phyloP scores from a whole-genome alignment of 2,888 invertebrate species.

The Venustoraphidia nigricollis region DNA sequence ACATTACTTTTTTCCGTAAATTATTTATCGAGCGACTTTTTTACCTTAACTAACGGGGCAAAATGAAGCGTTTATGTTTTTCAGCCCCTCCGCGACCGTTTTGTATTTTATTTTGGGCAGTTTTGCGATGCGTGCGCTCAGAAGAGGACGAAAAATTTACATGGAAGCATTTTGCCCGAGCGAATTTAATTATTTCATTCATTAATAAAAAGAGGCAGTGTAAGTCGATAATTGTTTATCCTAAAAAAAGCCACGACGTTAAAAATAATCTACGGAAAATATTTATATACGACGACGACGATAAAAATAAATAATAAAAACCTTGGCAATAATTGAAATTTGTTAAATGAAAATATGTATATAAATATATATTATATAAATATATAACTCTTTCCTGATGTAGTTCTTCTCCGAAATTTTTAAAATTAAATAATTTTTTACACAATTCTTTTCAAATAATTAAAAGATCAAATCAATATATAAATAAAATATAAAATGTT shows the following conservation, averaged over 20 bases:
- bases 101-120: too few relatives aligned
- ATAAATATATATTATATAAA: too few relatives aligned
- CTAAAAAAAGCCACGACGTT: neutral
- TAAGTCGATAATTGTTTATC: conserved; percentile 6
- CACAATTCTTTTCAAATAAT: neutral
- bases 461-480: neutral
- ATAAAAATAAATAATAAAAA: too few relatives aligned
- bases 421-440: neutral
- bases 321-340: too few relatives aligned
- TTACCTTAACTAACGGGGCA: too few relatives aligned
- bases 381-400: too few relatives aligned
- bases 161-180: neutral
- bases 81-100: too few relatives aligned
- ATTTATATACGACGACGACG: neutral
- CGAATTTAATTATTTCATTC: neutral
- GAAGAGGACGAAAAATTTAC: neutral
- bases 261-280: neutral
- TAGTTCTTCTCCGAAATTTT: neutral
- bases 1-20: too few relatives aligned
- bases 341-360: too few relatives aligned
- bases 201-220: conserved; percentile 6
- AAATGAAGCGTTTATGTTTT: too few relatives aligned
- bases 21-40: too few relatives aligned
- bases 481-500: neutral
- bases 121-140: too few relatives aligned